Conservation (phyloP, 1,140 invertebrate genomes). For the Tetraneura akinire region DNA sequence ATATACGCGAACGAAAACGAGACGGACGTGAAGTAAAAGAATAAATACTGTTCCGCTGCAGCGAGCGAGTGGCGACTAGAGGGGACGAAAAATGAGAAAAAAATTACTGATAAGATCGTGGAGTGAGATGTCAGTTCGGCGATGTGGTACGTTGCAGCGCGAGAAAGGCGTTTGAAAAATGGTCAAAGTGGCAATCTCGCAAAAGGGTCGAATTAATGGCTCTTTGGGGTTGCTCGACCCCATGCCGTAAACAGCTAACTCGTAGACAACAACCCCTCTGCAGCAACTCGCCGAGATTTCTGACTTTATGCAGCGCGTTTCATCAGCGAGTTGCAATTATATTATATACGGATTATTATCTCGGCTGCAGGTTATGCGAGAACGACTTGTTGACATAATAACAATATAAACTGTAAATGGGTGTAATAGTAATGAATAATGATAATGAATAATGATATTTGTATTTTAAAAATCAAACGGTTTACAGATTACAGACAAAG, state of each 20-base stretch:
- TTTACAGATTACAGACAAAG: no score
- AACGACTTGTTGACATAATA: constrained; percentile 40
- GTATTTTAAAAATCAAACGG: no score
- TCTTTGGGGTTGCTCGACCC: constrained; percentile 43
- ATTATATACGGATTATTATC: not conserved
- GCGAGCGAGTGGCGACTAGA: no score
- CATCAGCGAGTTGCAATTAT: constrained; percentile 4
- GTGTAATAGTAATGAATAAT: no score
- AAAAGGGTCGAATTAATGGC: constrained; percentile 50
- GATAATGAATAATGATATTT: no score
- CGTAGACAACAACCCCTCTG: not conserved
- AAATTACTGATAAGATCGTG: constrained; percentile 40
- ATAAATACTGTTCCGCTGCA: not conserved
- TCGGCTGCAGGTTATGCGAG: not conserved
- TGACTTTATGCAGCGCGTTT: not conserved
- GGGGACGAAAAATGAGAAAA: constrained; percentile 14
- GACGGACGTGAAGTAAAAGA: not conserved
- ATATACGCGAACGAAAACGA: not conserved
- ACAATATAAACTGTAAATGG: no score
- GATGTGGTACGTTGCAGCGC: not conserved
- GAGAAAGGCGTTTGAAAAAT: constrained; percentile 47
- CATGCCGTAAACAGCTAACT: constrained; percentile 38
- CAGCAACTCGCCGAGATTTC: constrained; percentile 22
- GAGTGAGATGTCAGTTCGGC: constrained; percentile 28
- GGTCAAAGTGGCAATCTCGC: constrained; percentile 51